Evolutionary conservation across 2,797 vertebrate species (phyloP), one percentile per base, ranked within the genome.

Genomic region (Sphenopsis melanotis): DNA sequence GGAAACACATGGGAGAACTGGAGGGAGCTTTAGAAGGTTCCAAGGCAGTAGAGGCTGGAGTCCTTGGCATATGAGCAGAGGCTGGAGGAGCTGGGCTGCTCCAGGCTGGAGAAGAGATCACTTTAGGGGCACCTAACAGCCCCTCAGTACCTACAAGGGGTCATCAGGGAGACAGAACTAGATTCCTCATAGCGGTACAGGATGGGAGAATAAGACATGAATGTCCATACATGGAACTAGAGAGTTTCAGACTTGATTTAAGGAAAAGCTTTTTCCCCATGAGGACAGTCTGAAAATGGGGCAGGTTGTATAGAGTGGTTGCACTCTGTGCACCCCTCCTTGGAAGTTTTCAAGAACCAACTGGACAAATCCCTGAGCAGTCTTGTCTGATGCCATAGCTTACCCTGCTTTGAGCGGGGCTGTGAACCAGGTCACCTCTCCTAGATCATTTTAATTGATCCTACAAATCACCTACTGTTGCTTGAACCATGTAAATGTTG

Each of bases 61-160:
- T 12, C 8, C 16, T 61, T 34, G 47, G 24, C 0, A 0, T 19
- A 4, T 14, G 42, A 81, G 27, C 27, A 81, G 37, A 83, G 12
- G 5, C 34, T 49, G 10, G 10, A 16, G 10, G 10, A 59, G 7
- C 20, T 91, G 27, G 21, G 4, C 37, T 81, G 46, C 23, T 59
- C 83, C 70, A 89, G 12, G 17, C 32, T 79, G 11, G 19, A 83
- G 47, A 36, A 80, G 27, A 57, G 4, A 44, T 22, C 19, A 6
- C 7, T 65, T 82, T 17, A 57, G n/a, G 6, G 6, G 16, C 24
- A 47, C 13, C 19, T 36, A n/a, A n/a, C 8, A 63, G 18, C 3
- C 5, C 7, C 5, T 6, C 12, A 46, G 9, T 41, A n/a, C 27
- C 50, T 39, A 15, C 0, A 0, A 27, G 20, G 5, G 0, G 1